Evolutionary conservation across 2,888 invertebrate genomes (phyloP).

Genomic region (Morpho deidamia): DNA sequence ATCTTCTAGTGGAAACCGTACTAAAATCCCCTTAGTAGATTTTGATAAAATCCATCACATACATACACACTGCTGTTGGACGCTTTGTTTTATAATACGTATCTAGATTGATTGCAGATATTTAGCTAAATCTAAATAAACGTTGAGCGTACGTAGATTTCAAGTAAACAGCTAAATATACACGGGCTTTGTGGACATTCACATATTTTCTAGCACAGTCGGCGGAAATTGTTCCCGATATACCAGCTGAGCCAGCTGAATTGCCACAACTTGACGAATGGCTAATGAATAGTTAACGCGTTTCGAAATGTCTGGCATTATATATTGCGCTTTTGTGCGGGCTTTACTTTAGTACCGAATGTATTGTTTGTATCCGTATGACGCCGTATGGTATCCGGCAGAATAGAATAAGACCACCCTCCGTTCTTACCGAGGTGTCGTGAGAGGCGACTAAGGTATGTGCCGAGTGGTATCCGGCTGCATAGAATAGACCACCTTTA

Average conservation of each 20-base stretch:
- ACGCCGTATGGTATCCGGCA: too few relatives aligned
- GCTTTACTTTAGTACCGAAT: conserved; percentile 6
- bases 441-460: too few relatives aligned
- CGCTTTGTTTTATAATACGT: too few relatives aligned
- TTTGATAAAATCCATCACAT: too few relatives aligned
- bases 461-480: too few relatives aligned
- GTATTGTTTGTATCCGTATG: too few relatives aligned
- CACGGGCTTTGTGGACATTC: conserved; percentile 22
- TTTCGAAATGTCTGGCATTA: conserved; percentile 20
- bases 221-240: conserved; percentile 23
- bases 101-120: conserved; percentile 1
- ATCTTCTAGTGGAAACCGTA: too few relatives aligned
- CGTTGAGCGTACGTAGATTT: conserved; percentile 13
- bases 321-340: conserved; percentile 17
- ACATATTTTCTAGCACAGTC: conserved; percentile 21
- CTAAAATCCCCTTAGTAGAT: too few relatives aligned
- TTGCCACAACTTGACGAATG: conserved; percentile 22
- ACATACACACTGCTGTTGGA: too few relatives aligned
- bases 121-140: conserved; percentile 14
- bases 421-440: too few relatives aligned
- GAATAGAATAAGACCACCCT: too few relatives aligned
- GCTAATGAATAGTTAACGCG: conserved; percentile 24
- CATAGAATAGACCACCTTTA: too few relatives aligned
- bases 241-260: conserved; percentile 23
- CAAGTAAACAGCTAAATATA: conserved; percentile 24